Percentiles rank a stretch among this genome's conserved stretches.
phyloP scores from a whole-genome alignment of 1,140 invertebrate genomes.

The Lethocerus indicus region DNA sequence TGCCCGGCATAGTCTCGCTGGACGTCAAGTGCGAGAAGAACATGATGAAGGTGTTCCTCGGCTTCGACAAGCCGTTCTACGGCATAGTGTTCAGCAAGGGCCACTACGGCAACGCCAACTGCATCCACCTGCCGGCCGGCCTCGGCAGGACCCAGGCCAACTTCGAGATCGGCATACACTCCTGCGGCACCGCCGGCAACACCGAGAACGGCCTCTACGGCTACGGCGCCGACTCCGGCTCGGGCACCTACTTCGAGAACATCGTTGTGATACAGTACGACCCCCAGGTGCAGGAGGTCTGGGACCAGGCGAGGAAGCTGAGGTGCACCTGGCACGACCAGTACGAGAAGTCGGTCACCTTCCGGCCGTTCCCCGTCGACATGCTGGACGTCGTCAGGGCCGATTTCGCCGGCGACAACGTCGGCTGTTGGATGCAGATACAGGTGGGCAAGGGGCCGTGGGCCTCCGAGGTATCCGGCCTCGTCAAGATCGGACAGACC shows the following conservation, averaged over 20 bases:
- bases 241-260: constrained; percentile 84
- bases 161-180: constrained; percentile 81
- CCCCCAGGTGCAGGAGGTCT: constrained; percentile 76
- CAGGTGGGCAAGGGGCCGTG: constrained; percentile 88
- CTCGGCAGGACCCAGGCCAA: constrained; percentile 77
- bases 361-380: constrained; percentile 84
- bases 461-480: constrained; percentile 86
- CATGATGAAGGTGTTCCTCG: constrained; percentile 85
- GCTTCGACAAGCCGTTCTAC: constrained; percentile 87
- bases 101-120: constrained; percentile 70
- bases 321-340: constrained; percentile 90
- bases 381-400: constrained; percentile 86
- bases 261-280: constrained; percentile 92
- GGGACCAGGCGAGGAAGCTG: constrained; percentile 53
- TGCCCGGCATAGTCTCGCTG: constrained; percentile 77
- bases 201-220: constrained; percentile 66
- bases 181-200: constrained; percentile 77
- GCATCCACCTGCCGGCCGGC: constrained; percentile 77
- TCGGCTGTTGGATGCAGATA: constrained; percentile 94
- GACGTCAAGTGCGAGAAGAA: constrained; percentile 93
- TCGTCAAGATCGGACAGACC: constrained; percentile 88
- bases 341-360: constrained; percentile 87
- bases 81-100: constrained; percentile 91
- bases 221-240: constrained; percentile 47
- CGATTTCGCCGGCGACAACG: constrained; percentile 85